Conservation (phyloP, 64 coral and sea anemone genomes). For the Dendrophyllia cribrosa region DNA sequence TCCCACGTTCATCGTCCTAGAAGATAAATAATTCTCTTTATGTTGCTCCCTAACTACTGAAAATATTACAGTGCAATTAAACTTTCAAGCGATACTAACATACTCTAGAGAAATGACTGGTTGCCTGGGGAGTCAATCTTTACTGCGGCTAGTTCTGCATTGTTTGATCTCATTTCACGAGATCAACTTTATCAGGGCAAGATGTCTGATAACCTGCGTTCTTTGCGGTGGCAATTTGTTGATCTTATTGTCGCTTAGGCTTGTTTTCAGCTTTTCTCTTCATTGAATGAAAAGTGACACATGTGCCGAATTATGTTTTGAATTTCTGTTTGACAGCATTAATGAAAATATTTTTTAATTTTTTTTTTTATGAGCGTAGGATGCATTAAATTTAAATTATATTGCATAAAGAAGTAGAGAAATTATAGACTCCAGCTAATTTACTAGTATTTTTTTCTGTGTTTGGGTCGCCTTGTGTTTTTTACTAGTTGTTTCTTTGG, state of each 20-base stretch:
- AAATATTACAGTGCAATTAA: conserved; percentile 45
- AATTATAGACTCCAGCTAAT: background rate
- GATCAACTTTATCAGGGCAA: background rate
- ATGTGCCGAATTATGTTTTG: conserved; percentile 24
- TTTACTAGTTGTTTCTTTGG: background rate
- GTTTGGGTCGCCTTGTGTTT: conserved; percentile 39
- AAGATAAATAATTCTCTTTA: conserved; percentile 35
- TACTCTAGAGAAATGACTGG: conserved; percentile 7
- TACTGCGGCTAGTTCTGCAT: background rate
- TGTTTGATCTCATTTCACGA: conserved; percentile 7
- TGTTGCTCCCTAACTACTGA: conserved; percentile 16
- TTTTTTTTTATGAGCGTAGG: background rate
- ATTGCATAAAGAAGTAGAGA: background rate
- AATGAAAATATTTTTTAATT: conserved; percentile 19
- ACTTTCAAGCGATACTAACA: conserved; percentile 28
- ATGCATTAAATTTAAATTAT: background rate
- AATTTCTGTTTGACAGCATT: background rate
- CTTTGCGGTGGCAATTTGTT: conserved; percentile 33
- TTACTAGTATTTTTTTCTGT: background rate
- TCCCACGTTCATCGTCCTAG: background rate
- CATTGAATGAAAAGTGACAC: conserved; percentile 40
- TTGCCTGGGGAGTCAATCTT: conserved; percentile 28
- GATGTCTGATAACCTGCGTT: conserved; percentile 3
- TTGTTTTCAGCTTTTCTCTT: conserved; percentile 27
- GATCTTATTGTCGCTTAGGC: conserved; percentile 1